phyloP scores from a whole-genome alignment of 2,113 vertebrate species.

The Myxocyprinus asiaticus region DNA sequence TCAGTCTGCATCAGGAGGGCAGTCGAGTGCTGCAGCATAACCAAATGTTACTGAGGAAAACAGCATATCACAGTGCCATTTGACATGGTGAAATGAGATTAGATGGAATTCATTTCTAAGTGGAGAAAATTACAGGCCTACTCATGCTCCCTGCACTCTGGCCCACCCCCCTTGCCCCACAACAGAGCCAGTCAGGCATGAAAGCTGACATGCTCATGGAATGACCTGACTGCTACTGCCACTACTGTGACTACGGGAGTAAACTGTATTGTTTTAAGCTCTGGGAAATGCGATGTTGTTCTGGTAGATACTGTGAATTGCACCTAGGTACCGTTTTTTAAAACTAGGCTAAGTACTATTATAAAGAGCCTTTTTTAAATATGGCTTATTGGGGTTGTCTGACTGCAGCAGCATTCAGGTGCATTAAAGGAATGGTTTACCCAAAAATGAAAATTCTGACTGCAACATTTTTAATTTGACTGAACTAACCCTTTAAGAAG shows the following conservation, averaged over 20 bases:
- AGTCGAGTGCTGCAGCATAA: conserved; percentile 76
- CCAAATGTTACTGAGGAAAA: conserved; percentile 81
- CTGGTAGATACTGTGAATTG: conserved; percentile 11
- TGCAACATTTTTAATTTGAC: too few species aligned
- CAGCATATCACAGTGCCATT: conserved; percentile 75
- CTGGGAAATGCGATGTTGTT: conserved; percentile 5
- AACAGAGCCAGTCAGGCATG: conserved; percentile 71
- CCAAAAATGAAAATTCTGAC: too few species aligned
- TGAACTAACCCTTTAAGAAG: too few species aligned
- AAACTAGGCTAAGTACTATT: neutral
- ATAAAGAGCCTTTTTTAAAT: too few species aligned
- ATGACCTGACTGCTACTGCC: conserved; percentile 68
- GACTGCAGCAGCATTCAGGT: too few species aligned
- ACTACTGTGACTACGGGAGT: conserved; percentile 59
- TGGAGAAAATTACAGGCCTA: conserved; percentile 79
- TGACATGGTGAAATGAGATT: conserved; percentile 83
- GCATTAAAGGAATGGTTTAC: too few species aligned
- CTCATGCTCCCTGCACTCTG: conserved; percentile 61
- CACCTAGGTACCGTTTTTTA: neutral
- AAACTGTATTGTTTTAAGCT: conserved; percentile 62
- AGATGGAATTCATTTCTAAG: conserved; percentile 82
- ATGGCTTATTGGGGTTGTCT: too few species aligned
- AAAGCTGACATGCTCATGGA: conserved; percentile 70
- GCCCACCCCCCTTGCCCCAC: conserved; percentile 62
- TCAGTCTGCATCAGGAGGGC: conserved; percentile 67